Percentiles rank a stretch among this genome's conserved stretches.
phyloP scores from a whole-genome alignment of 1,140 invertebrate genomes.

The Melanaphis sacchari region DNA sequence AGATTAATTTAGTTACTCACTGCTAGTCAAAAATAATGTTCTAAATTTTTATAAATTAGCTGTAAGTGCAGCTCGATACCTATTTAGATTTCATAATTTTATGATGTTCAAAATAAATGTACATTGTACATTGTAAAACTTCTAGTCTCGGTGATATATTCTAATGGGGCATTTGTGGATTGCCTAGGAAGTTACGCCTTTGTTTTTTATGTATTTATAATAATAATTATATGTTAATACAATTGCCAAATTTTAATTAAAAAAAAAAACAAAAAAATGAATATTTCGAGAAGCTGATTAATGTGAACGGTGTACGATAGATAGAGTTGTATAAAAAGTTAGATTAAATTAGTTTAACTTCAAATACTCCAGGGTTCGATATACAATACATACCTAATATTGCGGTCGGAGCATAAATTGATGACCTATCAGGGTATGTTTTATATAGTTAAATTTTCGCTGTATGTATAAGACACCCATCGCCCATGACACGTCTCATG shows the following conservation, averaged over 20 bases:
- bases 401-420: background rate
- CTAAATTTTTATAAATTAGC: background rate
- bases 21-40: background rate
- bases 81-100: no score
- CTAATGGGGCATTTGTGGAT: no score
- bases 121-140: no score
- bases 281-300: background rate
- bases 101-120: no score
- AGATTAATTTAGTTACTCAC: background rate
- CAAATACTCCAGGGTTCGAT: background rate
- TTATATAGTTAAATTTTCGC: background rate
- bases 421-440: background rate
- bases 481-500: background rate
- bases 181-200: no score
- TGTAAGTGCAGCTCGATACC: no score
- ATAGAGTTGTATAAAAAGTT: background rate
- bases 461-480: background rate
- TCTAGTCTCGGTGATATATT: no score
- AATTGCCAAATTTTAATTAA: background rate
- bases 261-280: background rate
- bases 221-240: background rate
- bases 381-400: background rate
- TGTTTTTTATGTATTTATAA: background rate
- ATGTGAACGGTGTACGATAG: no score
- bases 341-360: background rate